Evolutionary conservation across 2,113 vertebrate genomes (phyloP).

Genomic region (Smithornis capensis): DNA sequence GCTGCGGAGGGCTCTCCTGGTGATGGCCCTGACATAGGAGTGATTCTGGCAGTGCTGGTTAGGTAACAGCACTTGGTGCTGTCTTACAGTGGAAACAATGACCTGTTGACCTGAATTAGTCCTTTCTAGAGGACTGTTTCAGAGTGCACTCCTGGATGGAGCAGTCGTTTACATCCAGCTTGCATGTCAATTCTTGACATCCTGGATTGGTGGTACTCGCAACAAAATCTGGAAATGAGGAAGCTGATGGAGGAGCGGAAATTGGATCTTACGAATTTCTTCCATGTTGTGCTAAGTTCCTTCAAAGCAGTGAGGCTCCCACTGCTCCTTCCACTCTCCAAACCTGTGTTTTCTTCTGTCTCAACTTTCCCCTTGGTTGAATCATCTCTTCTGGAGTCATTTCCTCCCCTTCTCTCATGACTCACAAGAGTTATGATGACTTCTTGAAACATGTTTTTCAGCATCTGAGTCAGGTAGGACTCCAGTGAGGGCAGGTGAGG

Average conservation of each 20-base stretch:
- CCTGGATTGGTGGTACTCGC: neutral
- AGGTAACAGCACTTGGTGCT: neutral
- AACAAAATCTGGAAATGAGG: neutral
- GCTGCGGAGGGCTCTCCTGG: neutral
- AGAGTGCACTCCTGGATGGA: neutral
- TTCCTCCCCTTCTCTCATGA: conserved; percentile 38
- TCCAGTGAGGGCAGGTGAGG: neutral
- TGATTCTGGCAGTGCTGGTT: neutral
- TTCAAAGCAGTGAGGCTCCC: neutral
- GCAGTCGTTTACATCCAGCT: neutral
- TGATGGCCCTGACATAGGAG: neutral
- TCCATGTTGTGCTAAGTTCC: neutral
- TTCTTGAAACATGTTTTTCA: conserved; percentile 13
- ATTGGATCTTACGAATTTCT: neutral
- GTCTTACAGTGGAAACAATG: neutral
- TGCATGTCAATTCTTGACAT: neutral
- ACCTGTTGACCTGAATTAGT: neutral
- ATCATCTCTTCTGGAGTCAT: conserved; percentile 21
- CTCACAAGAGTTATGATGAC: conserved; percentile 7
- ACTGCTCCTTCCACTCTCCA: neutral
- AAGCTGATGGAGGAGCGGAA: neutral
- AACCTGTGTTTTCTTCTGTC: neutral
- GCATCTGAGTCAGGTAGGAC: conserved; percentile 28
- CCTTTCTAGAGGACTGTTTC: neutral
- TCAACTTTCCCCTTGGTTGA: conserved; percentile 14